Base-by-base conservation (phyloP, 2,113 vertebrate genomes). In the Scatophagus argus region DNA sequence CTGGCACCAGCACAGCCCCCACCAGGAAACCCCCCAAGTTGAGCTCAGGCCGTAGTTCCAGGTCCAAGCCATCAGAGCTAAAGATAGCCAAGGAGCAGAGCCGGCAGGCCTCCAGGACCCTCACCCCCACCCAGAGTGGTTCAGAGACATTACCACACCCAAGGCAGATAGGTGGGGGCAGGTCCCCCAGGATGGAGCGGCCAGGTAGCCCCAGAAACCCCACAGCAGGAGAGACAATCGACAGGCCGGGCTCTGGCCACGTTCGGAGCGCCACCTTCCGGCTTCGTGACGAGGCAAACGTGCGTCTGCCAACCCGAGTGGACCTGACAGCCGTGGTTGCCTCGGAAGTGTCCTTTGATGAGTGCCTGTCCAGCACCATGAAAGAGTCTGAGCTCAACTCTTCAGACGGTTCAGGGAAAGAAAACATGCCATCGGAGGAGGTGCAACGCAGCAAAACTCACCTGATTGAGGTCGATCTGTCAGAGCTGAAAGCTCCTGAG, bases 401-500 rank as follows among this genome's bases (percentile, higher is more conserved):
- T 43, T 92, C 94, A 0, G 93, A 95, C 8, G 39, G 79, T 60
- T 87, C 93, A 1, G 95, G 91, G 11, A 95, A 93, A 46, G 96
- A 96, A 68, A 94, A 86, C 0, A 13, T 89, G 6, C 86, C 91
- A 0, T 72, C 81, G 36, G 97, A 97, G 1, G 97, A 97, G 79
- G 85, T 82, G 0, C 92, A 95, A 41, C 93, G 93, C 79, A 93
- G 85, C 94, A 97, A 96, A 86, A 69, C 91, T 52, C 95, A 94
- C 79, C 96, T 99, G 79, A 98, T 99, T 0, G 96, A 99, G 87
- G 98, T 99, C 0, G 98, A 98, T 82, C 93, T 99, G 64, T 96
- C 97, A 0, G 96, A 96, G 4, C 91, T 98, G 63, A 96, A 94
- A 85, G 93, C 91, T 52, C 93, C 94, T 0, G 93, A 95, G 1